Evolutionary conservation across 2,888 invertebrate genomes (phyloP), one percentile per base, ranked within the genome.

Genomic region (Aphidius colemani): DNA sequence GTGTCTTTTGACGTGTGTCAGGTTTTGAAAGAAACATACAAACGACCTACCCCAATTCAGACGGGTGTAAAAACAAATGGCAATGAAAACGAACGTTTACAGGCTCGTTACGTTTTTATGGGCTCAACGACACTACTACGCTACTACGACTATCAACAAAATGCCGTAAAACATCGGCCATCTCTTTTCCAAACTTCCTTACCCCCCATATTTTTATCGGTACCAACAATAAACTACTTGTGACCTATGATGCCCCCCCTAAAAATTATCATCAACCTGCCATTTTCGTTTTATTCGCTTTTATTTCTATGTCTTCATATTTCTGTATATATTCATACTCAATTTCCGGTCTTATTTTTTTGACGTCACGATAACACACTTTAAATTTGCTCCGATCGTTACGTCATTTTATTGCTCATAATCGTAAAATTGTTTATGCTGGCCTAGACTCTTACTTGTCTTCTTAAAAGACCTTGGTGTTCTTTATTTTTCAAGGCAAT

Each of bases 51-150:
- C 81, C 76, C 77, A 81, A 81, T 78, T 75, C 74, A 72, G 74
- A 73, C 74, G 77, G 73, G 78, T 71, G 76, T 78, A 79, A 79
- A 79, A 76, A 72, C 76, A 73, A 74, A 50, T 13, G 76, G 81
- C 81, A 77, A 80, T 81, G 81, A 81, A 81, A 82, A 78, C 79
- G 80, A 81, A 79, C 82, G 82, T 81, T 82, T 82, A 82, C 82
- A 81, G 80, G 81, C 81, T 82, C 81, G 82, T 82, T 82, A 81
- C 81, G 81, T 82, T 81, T 82, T 82, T 82, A 82, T 81, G 81
- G 76, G 78, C 80, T 77, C 80, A 79, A 77, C 79, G 79, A 71
- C 79, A 75, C 79, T 75, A 75, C 76, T 75, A 77, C 75, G 76
- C 71, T 71, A 73, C 79, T 75, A 75, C 72, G 77, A 71, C 79